phyloP scores from a whole-genome alignment of 1,140 invertebrate species.

The Dinoponera quadriceps region DNA sequence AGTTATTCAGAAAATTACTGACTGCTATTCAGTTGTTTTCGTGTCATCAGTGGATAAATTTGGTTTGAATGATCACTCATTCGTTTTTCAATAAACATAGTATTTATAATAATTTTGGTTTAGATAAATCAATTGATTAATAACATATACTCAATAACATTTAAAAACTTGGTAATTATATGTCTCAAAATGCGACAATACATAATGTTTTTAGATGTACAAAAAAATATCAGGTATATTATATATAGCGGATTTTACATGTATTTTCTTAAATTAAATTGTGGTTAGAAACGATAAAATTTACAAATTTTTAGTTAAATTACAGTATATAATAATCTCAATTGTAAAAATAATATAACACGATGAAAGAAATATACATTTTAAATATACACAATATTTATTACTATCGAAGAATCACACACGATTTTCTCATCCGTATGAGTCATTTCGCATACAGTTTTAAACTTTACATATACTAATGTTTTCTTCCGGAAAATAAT shows the following conservation, averaged over 20 bases:
- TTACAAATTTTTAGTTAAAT: slow-evolving; percentile 32
- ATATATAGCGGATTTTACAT: background rate
- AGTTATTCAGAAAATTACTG: slow-evolving; percentile 3
- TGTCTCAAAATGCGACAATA: background rate
- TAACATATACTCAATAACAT: background rate
- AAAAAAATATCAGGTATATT: slow-evolving; percentile 3
- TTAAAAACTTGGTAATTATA: background rate
- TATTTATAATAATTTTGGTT: slow-evolving; percentile 12
- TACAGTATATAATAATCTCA: slow-evolving; percentile 34
- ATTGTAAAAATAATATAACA: slow-evolving; percentile 45
- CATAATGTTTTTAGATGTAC: no score
- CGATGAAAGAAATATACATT: slow-evolving; percentile 35
- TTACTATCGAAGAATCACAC: slow-evolving; percentile 3
- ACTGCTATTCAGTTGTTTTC: background rate
- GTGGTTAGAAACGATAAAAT: background rate
- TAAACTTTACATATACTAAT: slow-evolving; percentile 28
- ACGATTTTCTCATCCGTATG: background rate
- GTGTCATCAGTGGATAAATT: background rate
- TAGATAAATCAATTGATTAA: background rate
- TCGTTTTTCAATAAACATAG: slow-evolving; percentile 16
- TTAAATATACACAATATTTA: slow-evolving; percentile 34
- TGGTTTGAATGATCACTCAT: background rate
- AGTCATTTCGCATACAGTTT: background rate
- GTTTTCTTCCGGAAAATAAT: slow-evolving; percentile 9
- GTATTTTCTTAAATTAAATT: slow-evolving; percentile 31